phyloP scores from a whole-genome alignment of 2,888 invertebrate genomes.

The Xestia ashworthii region DNA sequence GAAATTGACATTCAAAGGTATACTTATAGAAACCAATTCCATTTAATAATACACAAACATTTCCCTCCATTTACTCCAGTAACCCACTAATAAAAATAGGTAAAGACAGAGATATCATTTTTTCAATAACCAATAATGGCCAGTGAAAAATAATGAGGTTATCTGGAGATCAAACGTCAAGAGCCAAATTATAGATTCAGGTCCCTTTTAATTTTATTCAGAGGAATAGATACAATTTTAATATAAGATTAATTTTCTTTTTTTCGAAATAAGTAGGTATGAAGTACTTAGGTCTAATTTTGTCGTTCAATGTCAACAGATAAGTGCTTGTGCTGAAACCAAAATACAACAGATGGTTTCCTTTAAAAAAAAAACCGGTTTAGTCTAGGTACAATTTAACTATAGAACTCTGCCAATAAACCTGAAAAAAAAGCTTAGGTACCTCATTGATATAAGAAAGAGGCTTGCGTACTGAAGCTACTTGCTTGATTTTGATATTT shows the following conservation, averaged over 20 bases:
- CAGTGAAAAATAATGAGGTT: conserved; percentile 53
- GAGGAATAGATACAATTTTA: conserved; percentile 5
- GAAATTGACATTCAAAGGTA: background rate
- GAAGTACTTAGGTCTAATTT: background rate
- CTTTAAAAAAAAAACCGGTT: too few species aligned
- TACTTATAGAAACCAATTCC: background rate
- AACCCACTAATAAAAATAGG: conserved; percentile 16
- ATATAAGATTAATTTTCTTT: background rate
- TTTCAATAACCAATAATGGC: conserved; percentile 31
- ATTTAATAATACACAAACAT: background rate
- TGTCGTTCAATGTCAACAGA: background rate
- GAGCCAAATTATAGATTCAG: conserved; percentile 33
- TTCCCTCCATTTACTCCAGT: conserved; percentile 13
- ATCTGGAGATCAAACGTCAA: conserved; percentile 42
- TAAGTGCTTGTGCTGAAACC: background rate
- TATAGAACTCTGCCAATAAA: background rate
- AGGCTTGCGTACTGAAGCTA: background rate
- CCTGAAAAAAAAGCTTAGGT: background rate
- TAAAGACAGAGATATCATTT: conserved; percentile 14
- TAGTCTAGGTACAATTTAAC: background rate
- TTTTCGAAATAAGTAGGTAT: background rate
- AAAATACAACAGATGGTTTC: background rate
- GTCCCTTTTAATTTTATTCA: conserved; percentile 3
- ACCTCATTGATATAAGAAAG: background rate
- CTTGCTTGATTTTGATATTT: background rate